phyloP scores from a whole-genome alignment of 2,797 vertebrate genomes.

The Microctenopoma lineatum region DNA sequence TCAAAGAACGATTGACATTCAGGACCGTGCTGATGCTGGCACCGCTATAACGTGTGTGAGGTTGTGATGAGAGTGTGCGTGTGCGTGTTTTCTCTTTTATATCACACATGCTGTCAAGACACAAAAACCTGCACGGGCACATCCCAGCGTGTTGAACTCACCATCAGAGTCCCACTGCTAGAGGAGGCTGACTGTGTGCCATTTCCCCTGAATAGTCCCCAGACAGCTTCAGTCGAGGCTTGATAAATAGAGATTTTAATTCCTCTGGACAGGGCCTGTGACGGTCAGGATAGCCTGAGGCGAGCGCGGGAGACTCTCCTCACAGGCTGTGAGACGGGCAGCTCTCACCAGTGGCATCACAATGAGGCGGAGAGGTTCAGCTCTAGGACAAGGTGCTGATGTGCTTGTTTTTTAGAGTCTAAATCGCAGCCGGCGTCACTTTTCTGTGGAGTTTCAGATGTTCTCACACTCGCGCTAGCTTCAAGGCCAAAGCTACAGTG shows the following conservation, averaged over 20 bases:
- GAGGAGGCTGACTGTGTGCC: constrained; percentile 41
- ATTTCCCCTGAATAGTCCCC: constrained; percentile 43
- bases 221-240: constrained; percentile 39
- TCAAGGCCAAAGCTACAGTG: constrained; percentile 34
- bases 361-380: constrained; percentile 65
- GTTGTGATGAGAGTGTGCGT: neutral
- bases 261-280: constrained; percentile 61
- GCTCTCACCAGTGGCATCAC: constrained; percentile 59
- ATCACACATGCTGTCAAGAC: constrained; percentile 30
- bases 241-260: constrained; percentile 72
- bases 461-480: constrained; percentile 30
- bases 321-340: constrained; percentile 49
- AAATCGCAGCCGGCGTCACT: neutral
- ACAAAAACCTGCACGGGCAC: constrained; percentile 4
- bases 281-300: constrained; percentile 63
- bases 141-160: constrained; percentile 51
- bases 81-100: neutral
- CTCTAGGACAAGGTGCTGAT: constrained; percentile 47
- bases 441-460: neutral
- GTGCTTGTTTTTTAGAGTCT: constrained; percentile 1
- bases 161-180: constrained; percentile 61
- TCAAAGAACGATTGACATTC: constrained; percentile 22
- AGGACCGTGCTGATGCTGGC: constrained; percentile 2
- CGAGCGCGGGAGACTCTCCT: constrained; percentile 40
- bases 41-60: constrained; percentile 19